Base-by-base conservation (phyloP, 2,888 invertebrate genomes). In the Dynastes grantii region DNA sequence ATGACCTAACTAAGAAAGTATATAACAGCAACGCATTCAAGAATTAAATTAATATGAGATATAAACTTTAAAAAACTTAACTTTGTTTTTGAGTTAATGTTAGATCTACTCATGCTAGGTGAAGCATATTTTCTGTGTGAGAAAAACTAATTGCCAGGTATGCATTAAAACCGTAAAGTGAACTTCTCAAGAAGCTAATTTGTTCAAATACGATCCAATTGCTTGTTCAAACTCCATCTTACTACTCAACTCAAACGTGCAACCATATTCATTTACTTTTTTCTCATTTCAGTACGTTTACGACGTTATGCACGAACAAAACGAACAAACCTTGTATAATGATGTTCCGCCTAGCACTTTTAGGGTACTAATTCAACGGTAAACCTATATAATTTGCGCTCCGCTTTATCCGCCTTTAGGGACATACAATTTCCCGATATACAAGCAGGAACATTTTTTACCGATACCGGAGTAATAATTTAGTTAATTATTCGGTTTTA, bases 361-460 rank as follows among this genome's bases (percentile, higher is more conserved):
- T 68, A 68, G 51, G 29, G 27, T 68, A 68, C 49, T 51, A 49
- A 51, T 68, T 51, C 49, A 68, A 29, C 49, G 68, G 29, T 27
- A 68, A 68, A 51, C 68, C 51, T 68, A 68, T 68, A 51, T 68
- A 68, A 68, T 68, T 68, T 68, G 51, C 51, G 49, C 53, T 51
- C 51, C 68, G 51, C n/a, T 68, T 68, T 68, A 68, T 51, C 68
- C 68, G 51, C 51, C 40, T 51, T 68, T 51, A 16, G 68, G 29
- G 51, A 68, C 68, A 27, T 68, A 68, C 51, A 68, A 68, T 68
- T 68, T 68, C 51, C 68, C 51, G 51, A 68, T 68, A 68, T 51
- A 51, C 68, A 51, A 51, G 29, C 51, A 51, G 68, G 29, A 5
- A 51, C 6, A 11, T 51, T 45, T 49, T 51, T 68, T 22, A 68